A percentile compares a stretch with the other conserved stretches of the same genome.
Conservation (phyloP, 2,113 vertebrate species). For the Amphiprion percula region DNA sequence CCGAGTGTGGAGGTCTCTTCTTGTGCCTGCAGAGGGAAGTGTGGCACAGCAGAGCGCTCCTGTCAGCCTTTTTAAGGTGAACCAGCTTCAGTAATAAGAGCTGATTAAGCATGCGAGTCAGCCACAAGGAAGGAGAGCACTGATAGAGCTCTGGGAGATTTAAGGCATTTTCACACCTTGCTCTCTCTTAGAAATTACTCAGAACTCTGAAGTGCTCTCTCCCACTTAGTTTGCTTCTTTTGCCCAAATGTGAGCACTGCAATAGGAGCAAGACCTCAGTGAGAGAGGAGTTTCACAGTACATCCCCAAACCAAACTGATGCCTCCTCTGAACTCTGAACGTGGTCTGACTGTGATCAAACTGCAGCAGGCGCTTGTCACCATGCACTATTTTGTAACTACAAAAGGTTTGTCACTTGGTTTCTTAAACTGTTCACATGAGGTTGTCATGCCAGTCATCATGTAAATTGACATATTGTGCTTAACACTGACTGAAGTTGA, state of each 20-base stretch:
- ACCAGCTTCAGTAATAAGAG: slow-evolving; percentile 24
- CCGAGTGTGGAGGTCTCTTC: slow-evolving; percentile 39
- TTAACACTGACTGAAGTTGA: too few relatives aligned
- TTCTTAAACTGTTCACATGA: not conserved
- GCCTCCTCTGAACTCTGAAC: slow-evolving; percentile 10
- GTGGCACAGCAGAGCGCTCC: slow-evolving; percentile 57
- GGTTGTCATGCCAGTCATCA: too few relatives aligned
- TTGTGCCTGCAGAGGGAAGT: slow-evolving; percentile 72
- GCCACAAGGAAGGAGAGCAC: slow-evolving; percentile 26
- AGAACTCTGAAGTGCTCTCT: slow-evolving; percentile 42
- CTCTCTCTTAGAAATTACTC: slow-evolving; percentile 45
- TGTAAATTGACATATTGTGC: too few relatives aligned
- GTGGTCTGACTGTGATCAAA: slow-evolving; percentile 25
- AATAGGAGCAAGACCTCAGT: slow-evolving; percentile 46
- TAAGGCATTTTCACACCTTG: slow-evolving; percentile 56
- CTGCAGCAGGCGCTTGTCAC: not conserved
- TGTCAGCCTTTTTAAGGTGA: slow-evolving; percentile 42
- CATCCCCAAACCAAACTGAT: slow-evolving; percentile 24
- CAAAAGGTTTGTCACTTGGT: too few relatives aligned
- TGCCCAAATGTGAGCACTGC: slow-evolving; percentile 41
- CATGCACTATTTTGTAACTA: not conserved
- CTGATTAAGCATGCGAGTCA: slow-evolving; percentile 62
- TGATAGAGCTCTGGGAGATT: slow-evolving; percentile 56
- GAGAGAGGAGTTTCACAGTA: slow-evolving; percentile 20
- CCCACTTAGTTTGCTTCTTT: slow-evolving; percentile 46